Conservation (phyloP, 1,140 invertebrate species). For the Temnothorax nylanderi region DNA sequence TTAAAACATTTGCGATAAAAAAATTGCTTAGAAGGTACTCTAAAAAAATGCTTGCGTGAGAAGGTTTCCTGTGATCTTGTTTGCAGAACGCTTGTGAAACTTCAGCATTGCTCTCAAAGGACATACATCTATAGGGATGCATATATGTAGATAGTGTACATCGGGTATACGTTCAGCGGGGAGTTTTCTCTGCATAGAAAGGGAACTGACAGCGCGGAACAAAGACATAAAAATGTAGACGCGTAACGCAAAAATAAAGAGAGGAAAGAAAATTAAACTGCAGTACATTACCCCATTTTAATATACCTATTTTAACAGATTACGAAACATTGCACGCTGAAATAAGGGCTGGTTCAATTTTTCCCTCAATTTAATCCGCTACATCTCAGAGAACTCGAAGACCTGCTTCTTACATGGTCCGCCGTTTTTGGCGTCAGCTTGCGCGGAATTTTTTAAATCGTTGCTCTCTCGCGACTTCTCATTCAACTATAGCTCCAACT, state of each 20-base stretch:
- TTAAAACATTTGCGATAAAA: constrained; percentile 11
- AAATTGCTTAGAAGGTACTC: neutral
- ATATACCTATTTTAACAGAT: constrained; percentile 41
- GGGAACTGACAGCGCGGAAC: constrained; percentile 19
- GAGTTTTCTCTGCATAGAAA: constrained; percentile 12
- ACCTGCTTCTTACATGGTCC: constrained; percentile 14
- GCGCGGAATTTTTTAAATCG: constrained; percentile 29
- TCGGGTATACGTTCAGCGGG: constrained; percentile 21
- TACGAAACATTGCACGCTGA: constrained; percentile 6
- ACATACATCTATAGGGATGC: constrained; percentile 30
- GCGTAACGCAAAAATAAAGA: neutral
- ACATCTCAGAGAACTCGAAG: constrained; percentile 17
- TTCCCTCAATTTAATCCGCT: constrained; percentile 43
- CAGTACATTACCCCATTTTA: constrained; percentile 10
- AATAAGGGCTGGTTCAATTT: constrained; percentile 30
- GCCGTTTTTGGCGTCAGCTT: neutral
- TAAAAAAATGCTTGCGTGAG: neutral
- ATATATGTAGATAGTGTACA: constrained; percentile 41
- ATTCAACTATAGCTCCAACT: neutral
- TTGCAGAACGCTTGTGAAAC: constrained; percentile 39
- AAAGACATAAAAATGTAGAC: constrained; percentile 11
- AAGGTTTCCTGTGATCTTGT: constrained; percentile 40
- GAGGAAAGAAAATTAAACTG: constrained; percentile 21
- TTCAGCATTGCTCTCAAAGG: constrained; percentile 50
- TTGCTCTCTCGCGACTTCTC: constrained; percentile 2